These are phyloP conservation scores for Polyodon spathula DNA, from an alignment of 2,113 vertebrate genomes.

Conservation along the genomic window DNA sequence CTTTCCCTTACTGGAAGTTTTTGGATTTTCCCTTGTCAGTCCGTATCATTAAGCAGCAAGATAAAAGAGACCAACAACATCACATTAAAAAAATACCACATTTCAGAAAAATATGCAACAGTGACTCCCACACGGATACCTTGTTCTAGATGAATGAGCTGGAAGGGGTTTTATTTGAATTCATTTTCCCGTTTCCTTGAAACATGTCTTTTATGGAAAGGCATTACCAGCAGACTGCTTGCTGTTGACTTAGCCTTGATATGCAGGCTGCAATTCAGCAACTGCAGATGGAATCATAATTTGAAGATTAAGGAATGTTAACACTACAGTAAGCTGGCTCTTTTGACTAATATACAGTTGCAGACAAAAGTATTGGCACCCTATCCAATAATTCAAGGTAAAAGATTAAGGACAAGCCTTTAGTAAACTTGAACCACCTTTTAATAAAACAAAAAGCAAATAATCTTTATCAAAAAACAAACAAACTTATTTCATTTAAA, in stretches of 20 bases:
- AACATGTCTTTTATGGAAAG: slow-evolving; percentile 10
- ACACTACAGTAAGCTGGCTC: too few species aligned
- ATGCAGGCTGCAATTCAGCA: slow-evolving; percentile 20
- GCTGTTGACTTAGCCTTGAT: slow-evolving; percentile 13
- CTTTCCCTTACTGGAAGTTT: slow-evolving; percentile 29
- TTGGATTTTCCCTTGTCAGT: slow-evolving; percentile 19
- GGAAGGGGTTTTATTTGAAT: slow-evolving; percentile 8
- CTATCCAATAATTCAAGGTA: too few species aligned
- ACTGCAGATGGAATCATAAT: slow-evolving; percentile 8
- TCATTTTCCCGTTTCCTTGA: slow-evolving; percentile 17
- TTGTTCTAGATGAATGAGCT: slow-evolving; percentile 19
- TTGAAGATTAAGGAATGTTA: slow-evolving; percentile 11
- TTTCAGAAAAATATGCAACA: slow-evolving; percentile 21
- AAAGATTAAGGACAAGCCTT: too few species aligned
- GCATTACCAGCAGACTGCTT: slow-evolving; percentile 12
- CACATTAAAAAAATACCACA: neutral
- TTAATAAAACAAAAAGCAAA: too few species aligned
- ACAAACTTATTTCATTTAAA: too few species aligned
- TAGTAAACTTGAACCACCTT: too few species aligned
- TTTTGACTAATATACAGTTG: too few species aligned
- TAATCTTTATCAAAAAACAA: too few species aligned
- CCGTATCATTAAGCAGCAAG: slow-evolving; percentile 23
- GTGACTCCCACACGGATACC: slow-evolving; percentile 20
- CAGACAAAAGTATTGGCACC: too few species aligned
- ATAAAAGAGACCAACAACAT: slow-evolving; percentile 29